These are phyloP conservation scores for Serrognathus titanus DNA, from an alignment of 2,888 invertebrate genomes.

Conservation along the genomic window DNA sequence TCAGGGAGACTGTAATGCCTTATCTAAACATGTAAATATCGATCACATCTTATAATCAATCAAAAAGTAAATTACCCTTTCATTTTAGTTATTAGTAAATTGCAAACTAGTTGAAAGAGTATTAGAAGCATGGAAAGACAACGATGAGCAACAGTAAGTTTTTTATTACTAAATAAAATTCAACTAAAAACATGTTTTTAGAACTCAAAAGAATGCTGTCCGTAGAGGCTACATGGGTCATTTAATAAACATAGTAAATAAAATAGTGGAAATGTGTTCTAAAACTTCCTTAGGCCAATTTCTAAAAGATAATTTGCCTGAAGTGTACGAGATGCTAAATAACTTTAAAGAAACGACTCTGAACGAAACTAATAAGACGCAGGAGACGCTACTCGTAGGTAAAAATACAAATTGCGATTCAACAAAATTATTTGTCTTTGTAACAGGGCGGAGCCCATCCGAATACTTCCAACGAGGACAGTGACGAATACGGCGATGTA, in stretches of 20 bases:
- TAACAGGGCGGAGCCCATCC: constrained; percentile 48
- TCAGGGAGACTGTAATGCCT: constrained; percentile 47
- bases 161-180: neutral
- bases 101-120: constrained; percentile 77
- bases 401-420: neutral
- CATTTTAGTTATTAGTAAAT: constrained; percentile 55
- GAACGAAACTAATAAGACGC: constrained; percentile 40
- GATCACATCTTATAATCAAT: neutral
- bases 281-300: constrained; percentile 55
- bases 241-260: constrained; percentile 59
- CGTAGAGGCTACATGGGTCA: constrained; percentile 67
- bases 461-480: constrained; percentile 52
- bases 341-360: constrained; percentile 43
- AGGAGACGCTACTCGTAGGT: constrained; percentile 43
- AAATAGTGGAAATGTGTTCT: constrained; percentile 54
- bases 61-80: neutral
- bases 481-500: constrained; percentile 52
- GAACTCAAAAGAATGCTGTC: constrained; percentile 53
- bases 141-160: constrained; percentile 74
- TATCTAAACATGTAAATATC: constrained; percentile 55
- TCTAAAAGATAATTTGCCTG: constrained; percentile 53
- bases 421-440: constrained; percentile 4
- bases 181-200: constrained; percentile 27
- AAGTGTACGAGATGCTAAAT: constrained; percentile 47
- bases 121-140: constrained; percentile 77